Evolutionary conservation across 2,888 invertebrate species (phyloP).

Genomic region (Eurois occulta): DNA sequence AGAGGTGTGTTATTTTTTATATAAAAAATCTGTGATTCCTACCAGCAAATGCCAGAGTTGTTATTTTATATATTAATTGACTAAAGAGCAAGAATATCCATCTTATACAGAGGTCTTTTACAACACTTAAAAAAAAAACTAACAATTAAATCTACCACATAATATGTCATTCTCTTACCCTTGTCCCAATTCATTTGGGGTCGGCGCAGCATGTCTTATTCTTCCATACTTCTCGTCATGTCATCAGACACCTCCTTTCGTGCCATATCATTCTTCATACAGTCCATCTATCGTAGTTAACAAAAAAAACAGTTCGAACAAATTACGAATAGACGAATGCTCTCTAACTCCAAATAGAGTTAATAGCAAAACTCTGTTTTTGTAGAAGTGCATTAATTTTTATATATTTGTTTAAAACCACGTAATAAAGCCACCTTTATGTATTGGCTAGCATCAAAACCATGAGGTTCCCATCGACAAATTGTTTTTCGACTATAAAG

Average conservation of each 20-base stretch:
- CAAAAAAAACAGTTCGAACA: slow-evolving; percentile 1
- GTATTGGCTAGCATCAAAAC: neutral
- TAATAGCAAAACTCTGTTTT: slow-evolving; percentile 25
- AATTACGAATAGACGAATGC: slow-evolving; percentile 17
- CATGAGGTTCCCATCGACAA: too few relatives aligned
- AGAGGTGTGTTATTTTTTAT: neutral
- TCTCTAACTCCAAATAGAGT: slow-evolving; percentile 15
- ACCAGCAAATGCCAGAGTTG: neutral
- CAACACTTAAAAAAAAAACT: too few relatives aligned
- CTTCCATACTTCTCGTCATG: too few relatives aligned
- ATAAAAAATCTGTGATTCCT: neutral
- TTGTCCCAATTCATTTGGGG: too few relatives aligned
- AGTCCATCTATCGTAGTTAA: too few relatives aligned
- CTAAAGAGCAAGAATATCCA: neutral
- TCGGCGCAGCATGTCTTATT: too few relatives aligned
- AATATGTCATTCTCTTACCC: too few relatives aligned
- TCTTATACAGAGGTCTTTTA: neutral
- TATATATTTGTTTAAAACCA: neutral
- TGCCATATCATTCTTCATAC: too few relatives aligned
- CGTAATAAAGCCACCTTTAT: neutral
- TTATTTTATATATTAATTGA: neutral
- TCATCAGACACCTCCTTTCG: too few relatives aligned
- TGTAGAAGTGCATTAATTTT: neutral
- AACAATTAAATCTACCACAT: neutral
- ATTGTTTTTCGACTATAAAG: too few relatives aligned